Evolutionary conservation across 2,888 invertebrate species (phyloP).

Genomic region (Tanytarsus gracilentus): DNA sequence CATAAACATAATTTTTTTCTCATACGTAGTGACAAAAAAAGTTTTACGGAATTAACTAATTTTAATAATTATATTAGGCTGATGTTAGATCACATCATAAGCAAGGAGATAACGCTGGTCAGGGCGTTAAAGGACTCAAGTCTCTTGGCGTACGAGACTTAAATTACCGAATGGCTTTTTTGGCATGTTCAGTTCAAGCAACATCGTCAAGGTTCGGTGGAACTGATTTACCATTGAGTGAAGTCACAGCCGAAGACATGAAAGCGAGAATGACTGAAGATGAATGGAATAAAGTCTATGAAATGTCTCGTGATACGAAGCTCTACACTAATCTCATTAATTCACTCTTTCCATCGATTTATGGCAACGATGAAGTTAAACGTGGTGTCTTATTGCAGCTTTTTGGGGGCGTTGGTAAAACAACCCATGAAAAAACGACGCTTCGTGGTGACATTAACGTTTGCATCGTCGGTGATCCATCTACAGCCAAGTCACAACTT

Average conservation of each 20-base stretch:
- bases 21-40: no score
- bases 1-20: no score
- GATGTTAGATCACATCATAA: slow-evolving; percentile 70
- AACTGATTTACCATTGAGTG: slow-evolving; percentile 72
- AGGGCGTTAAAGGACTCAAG: slow-evolving; percentile 75
- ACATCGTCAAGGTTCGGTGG: slow-evolving; percentile 84
- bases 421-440: slow-evolving; percentile 81
- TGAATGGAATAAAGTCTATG: slow-evolving; percentile 91
- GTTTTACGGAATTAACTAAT: no score
- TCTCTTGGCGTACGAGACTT: slow-evolving; percentile 79
- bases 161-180: slow-evolving; percentile 77
- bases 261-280: slow-evolving; percentile 87
- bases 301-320: slow-evolving; percentile 91
- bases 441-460: slow-evolving; percentile 95
- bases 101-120: slow-evolving; percentile 62
- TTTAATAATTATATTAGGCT: no score
- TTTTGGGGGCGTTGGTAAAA: slow-evolving; percentile 95
- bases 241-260: slow-evolving; percentile 84
- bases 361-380: slow-evolving; percentile 96
- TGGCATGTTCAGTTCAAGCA: slow-evolving; percentile 85
- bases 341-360: slow-evolving; percentile 91
- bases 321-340: slow-evolving; percentile 83
- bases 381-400: slow-evolving; percentile 84
- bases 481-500: slow-evolving; percentile 96
- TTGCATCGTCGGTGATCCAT: slow-evolving; percentile 97